Conservation (phyloP, 2,797 vertebrate species). For the Cuculus canorus region DNA sequence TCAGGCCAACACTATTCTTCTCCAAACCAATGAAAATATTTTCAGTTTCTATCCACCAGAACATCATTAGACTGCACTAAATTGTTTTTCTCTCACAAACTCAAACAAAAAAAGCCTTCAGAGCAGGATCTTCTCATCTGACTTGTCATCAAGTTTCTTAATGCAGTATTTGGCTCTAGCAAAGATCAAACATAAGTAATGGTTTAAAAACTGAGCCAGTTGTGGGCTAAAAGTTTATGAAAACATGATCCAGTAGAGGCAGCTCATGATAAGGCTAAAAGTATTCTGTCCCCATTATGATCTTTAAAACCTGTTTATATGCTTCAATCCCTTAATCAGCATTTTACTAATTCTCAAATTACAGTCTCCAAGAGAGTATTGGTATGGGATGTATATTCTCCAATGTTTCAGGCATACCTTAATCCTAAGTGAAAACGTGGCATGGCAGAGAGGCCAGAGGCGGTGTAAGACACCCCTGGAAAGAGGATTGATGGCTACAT, state of each 20-base stretch:
- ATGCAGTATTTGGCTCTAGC: slow-evolving; percentile 14
- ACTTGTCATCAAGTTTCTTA: slow-evolving; percentile 32
- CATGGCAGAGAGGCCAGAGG: not conserved
- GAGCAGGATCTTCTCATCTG: slow-evolving; percentile 37
- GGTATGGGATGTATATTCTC: not conserved
- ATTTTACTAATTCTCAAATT: slow-evolving; percentile 4
- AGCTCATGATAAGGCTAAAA: not conserved
- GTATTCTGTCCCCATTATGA: not conserved
- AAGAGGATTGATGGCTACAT: not conserved
- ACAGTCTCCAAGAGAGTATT: not conserved
- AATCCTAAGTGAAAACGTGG: slow-evolving; percentile 11
- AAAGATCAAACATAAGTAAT: slow-evolving; percentile 10
- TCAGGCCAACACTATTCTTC: not conserved
- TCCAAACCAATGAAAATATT: slow-evolving; percentile 33
- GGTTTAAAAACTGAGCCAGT: not conserved
- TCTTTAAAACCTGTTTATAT: not conserved
- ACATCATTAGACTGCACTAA: slow-evolving; percentile 2
- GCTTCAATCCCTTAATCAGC: not conserved
- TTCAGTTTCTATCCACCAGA: slow-evolving; percentile 18
- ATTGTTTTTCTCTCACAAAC: slow-evolving; percentile 27
- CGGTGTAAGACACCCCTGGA: not conserved
- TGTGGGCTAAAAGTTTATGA: slow-evolving; percentile 1
- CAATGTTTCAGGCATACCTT: not conserved
- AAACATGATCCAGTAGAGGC: not conserved
- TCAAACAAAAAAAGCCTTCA: slow-evolving; percentile 18